Percentiles rank a stretch among this genome's conserved stretches.
These are phyloP conservation scores for Drosophila antonietae DNA, from an alignment of 2,888 invertebrate genomes.

Conservation along the genomic window DNA sequence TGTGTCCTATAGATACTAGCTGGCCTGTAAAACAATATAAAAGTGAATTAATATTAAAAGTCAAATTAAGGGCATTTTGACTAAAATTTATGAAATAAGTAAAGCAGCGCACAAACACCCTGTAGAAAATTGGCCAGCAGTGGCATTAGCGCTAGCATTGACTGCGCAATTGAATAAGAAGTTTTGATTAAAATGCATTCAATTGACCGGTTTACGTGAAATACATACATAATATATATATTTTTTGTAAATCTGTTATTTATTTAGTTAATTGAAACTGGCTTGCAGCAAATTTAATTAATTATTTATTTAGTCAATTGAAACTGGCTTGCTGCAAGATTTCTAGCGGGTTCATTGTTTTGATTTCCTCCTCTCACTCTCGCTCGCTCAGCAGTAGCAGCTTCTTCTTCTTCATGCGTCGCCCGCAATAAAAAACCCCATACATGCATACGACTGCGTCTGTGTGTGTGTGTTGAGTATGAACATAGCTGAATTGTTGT, in stretches of 20 bases:
- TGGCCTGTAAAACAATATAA: constrained; percentile 29
- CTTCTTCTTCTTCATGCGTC: not conserved
- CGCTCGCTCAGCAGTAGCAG: not conserved
- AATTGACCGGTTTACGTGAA: constrained; percentile 5
- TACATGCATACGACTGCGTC: not conserved
- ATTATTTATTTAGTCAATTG: not conserved
- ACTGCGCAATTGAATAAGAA: not conserved
- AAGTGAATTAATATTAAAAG: constrained; percentile 51
- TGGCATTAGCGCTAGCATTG: not conserved
- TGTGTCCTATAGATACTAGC: constrained; percentile 46
- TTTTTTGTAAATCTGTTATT: not conserved
- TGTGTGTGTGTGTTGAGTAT: constrained; percentile 1
- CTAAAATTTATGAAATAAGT: constrained; percentile 16
- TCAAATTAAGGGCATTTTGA: constrained; percentile 74
- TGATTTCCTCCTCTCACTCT: constrained; percentile 8
- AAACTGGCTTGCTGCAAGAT: constrained; percentile 1
- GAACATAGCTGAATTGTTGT: constrained; percentile 26
- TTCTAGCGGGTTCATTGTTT: constrained; percentile 28
- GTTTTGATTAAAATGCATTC: not conserved
- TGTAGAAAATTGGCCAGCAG: constrained; percentile 43
- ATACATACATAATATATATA: not conserved
- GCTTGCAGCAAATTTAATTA: not conserved
- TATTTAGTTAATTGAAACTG: not conserved
- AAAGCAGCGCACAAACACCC: constrained; percentile 31
- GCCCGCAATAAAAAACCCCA: constrained; percentile 34